Percentiles rank a stretch among this genome's conserved stretches.
Conservation (phyloP, 1,140 invertebrate genomes). For the Notospermus geniculatus region DNA sequence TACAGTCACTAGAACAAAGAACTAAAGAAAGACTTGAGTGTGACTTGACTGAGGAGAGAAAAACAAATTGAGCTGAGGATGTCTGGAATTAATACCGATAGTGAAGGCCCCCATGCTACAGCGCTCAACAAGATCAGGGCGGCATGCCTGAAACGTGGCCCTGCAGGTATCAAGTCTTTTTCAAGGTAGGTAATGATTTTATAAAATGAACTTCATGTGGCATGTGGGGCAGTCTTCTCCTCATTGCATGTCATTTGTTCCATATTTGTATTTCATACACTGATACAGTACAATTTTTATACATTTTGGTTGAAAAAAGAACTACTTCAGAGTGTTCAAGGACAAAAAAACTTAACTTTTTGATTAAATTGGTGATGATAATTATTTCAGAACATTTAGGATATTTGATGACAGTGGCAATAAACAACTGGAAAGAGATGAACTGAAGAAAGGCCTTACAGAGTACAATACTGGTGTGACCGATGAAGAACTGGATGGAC, state of each 20-base stretch:
- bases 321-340: too few species aligned
- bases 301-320: too few species aligned
- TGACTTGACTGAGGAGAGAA: too few species aligned
- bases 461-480: slow-evolving; percentile 69
- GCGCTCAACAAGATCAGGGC: background rate
- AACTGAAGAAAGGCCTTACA: slow-evolving; percentile 74
- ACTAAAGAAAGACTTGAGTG: too few species aligned
- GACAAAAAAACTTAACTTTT: background rate
- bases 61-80: too few species aligned
- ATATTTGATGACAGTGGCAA: slow-evolving; percentile 87
- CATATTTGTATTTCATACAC: background rate
- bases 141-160: background rate
- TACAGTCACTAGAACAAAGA: too few species aligned
- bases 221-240: background rate
- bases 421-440: slow-evolving; percentile 74
- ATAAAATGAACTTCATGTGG: too few species aligned
- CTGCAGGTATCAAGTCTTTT: background rate
- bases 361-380: slow-evolving; percentile 30
- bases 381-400: slow-evolving; percentile 78
- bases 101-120: background rate
- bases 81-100: too few species aligned
- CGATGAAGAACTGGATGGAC: slow-evolving; percentile 61
- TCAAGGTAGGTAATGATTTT: background rate
- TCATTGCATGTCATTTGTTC: background rate
- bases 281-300: too few species aligned